These are phyloP conservation scores for Pseudopodoces humilis DNA, from an alignment of 2,113 vertebrate genomes.

Conservation along the genomic window DNA sequence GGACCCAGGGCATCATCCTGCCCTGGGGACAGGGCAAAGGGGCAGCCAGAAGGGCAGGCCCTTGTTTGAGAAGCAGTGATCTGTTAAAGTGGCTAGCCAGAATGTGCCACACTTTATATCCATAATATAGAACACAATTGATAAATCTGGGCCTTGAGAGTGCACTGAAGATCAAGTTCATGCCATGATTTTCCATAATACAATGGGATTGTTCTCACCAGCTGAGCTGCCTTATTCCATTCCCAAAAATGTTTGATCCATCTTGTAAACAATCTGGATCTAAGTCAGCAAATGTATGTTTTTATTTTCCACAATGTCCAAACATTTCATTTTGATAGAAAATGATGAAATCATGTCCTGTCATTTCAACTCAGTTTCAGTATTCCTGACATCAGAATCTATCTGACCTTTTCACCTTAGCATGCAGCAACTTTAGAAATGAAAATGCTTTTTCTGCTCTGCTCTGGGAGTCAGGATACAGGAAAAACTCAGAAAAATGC, in stretches of 20 bases:
- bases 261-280: background rate
- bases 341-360: background rate
- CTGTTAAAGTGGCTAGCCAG: background rate
- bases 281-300: constrained; percentile 20
- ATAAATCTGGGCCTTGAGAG: background rate
- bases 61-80: background rate
- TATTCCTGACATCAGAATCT: background rate
- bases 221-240: background rate
- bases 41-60: background rate
- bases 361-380: constrained; percentile 17
- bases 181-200: background rate
- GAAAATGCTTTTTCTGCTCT: background rate
- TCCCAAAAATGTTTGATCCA: background rate
- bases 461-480: background rate
- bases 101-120: background rate
- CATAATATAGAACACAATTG: fast-evolving
- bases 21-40: no score
- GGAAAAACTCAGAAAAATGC: background rate
- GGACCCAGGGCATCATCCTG: background rate
- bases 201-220: background rate
- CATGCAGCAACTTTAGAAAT: background rate
- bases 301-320: constrained; percentile 5
- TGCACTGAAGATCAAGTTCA: background rate
- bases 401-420: constrained; percentile 17
- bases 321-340: constrained; percentile 33